Evolutionary conservation across 2,888 invertebrate species (phyloP).

Genomic region (Eupithecia inturbata): DNA sequence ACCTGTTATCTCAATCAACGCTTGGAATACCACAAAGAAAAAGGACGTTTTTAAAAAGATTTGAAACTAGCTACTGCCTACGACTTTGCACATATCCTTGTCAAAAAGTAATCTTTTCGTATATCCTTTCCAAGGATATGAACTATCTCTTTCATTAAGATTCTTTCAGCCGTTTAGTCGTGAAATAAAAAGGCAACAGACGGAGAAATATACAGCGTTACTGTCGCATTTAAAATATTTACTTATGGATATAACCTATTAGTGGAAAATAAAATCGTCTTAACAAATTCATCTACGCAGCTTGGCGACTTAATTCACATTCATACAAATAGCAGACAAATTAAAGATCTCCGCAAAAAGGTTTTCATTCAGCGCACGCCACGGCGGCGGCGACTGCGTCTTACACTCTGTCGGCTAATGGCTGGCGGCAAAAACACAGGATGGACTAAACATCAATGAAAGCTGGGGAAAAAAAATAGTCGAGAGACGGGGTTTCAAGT

Average conservation of each 20-base stretch:
- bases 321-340: slow-evolving; percentile 70
- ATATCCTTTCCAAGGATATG: too few species aligned
- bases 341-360: slow-evolving; percentile 63
- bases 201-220: background rate
- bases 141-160: too few species aligned
- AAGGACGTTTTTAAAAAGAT: too few species aligned
- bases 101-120: too few species aligned
- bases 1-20: background rate
- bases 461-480: background rate
- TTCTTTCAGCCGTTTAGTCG: background rate
- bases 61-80: too few species aligned
- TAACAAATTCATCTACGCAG: background rate
- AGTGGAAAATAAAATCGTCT: too few species aligned
- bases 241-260: background rate
- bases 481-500: background rate
- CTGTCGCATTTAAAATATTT: background rate
- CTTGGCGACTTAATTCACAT: background rate
- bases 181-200: background rate
- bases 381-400: slow-evolving; percentile 60
- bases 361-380: slow-evolving; percentile 64
- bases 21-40: background rate
- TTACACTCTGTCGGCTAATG: slow-evolving; percentile 30
- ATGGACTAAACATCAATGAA: slow-evolving; percentile 8
- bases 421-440: slow-evolving; percentile 11
- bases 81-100: too few species aligned